Conservation (phyloP, 2,888 invertebrate genomes). For the Salpingus planirostris region DNA sequence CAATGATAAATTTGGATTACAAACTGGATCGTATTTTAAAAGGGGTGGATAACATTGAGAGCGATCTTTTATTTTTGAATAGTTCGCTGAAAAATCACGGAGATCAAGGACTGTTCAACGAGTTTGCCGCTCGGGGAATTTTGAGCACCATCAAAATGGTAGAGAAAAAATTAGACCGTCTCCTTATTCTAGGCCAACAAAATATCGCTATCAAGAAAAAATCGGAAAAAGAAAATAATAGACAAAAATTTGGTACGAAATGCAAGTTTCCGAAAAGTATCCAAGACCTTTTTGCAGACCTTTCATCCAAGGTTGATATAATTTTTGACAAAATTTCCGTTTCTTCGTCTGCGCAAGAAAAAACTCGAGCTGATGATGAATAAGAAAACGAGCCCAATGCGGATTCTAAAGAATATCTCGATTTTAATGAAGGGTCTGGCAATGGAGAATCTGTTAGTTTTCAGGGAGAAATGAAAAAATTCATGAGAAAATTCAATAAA, state of each 20-base stretch:
- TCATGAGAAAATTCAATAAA: constrained; percentile 24
- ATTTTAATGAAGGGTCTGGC: constrained; percentile 8
- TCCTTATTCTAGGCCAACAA: too few relatives aligned
- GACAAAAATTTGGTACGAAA: constrained; percentile 28
- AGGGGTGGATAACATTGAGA: constrained; percentile 13
- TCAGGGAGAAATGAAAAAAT: constrained; percentile 19
- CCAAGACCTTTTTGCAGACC: constrained; percentile 36
- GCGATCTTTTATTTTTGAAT: too few relatives aligned
- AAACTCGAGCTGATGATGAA: not conserved
- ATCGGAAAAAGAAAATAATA: too few relatives aligned
- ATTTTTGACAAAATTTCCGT: constrained; percentile 36
- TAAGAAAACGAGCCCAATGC: not conserved
- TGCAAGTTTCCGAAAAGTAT: constrained; percentile 32
- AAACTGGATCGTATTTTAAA: constrained; percentile 22
- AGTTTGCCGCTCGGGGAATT: constrained; percentile 39
- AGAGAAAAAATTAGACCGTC: constrained; percentile 35
- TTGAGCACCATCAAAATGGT: constrained; percentile 36
- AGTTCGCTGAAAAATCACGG: constrained; percentile 18
- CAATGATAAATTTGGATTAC: constrained; percentile 27
- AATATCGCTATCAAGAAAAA: constrained; percentile 14
- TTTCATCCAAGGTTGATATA: constrained; percentile 40
- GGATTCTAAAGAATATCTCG: not conserved
- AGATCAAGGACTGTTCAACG: constrained; percentile 31
- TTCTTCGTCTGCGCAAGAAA: not conserved
- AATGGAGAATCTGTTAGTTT: constrained; percentile 18